Evolutionary conservation across 2,888 invertebrate species (phyloP).

Genomic region (Tenthredo amoena): DNA sequence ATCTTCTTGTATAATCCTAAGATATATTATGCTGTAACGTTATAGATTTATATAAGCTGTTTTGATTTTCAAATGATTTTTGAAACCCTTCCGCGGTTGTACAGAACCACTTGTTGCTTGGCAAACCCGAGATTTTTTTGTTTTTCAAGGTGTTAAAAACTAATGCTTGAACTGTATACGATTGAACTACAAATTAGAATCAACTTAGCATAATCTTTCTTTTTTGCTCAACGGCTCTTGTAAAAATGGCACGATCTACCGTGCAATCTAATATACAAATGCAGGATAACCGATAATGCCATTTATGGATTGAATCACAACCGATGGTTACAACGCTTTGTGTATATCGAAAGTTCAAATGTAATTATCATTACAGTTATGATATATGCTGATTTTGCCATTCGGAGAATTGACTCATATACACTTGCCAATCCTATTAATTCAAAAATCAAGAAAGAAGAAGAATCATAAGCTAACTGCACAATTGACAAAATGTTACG

Average conservation of each 20-base stretch:
- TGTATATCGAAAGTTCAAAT: neutral
- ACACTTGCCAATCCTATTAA: neutral
- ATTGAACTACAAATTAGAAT: neutral
- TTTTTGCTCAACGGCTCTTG: neutral
- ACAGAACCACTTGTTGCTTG: slow-evolving; percentile 4
- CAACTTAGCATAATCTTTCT: neutral
- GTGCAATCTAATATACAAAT: slow-evolving; percentile 22
- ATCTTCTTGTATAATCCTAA: slow-evolving; percentile 19
- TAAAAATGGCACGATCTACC: neutral
- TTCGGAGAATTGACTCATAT: neutral
- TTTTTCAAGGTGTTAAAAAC: neutral
- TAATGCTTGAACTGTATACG: neutral
- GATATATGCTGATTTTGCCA: neutral
- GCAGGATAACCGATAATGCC: neutral
- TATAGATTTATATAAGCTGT: slow-evolving; percentile 9
- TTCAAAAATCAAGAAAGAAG: neutral
- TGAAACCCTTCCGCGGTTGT: neutral
- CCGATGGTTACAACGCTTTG: neutral
- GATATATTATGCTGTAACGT: slow-evolving; percentile 16
- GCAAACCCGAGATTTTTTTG: slow-evolving; percentile 7
- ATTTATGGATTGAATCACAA: neutral
- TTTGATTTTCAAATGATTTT: slow-evolving; percentile 12
- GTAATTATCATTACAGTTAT: neutral
- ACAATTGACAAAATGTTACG: slow-evolving; percentile 2
- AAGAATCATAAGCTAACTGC: neutral